These are phyloP conservation scores for Orchestia grillus DNA, from an alignment of 1,140 invertebrate genomes.

Conservation along the genomic window DNA sequence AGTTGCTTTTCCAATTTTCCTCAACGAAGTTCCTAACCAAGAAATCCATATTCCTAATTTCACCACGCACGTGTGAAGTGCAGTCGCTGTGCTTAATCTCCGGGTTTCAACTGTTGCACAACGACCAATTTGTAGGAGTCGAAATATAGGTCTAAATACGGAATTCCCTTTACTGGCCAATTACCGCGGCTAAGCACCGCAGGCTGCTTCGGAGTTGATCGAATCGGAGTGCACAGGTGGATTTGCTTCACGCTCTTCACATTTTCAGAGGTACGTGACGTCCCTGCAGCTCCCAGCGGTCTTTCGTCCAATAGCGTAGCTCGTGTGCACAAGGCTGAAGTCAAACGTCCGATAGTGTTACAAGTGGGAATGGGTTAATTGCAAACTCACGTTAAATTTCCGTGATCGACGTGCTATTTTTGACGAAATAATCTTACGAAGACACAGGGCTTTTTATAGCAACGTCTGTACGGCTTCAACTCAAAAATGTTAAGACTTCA, in stretches of 20 bases:
- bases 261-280: not conserved
- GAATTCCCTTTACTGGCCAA: not conserved
- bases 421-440: no score
- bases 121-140: not conserved
- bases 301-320: not conserved
- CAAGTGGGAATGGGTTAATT: not conserved
- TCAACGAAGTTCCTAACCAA: no score
- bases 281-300: not conserved
- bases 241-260: not conserved
- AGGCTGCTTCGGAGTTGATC: not conserved
- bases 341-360: not conserved
- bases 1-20: no score
- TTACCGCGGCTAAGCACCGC: not conserved
- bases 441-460: no score
- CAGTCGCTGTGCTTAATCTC: not conserved
- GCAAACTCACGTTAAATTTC: not conserved
- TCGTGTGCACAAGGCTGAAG: not conserved
- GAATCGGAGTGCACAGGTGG: not conserved
- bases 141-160: not conserved
- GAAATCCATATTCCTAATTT: no score
- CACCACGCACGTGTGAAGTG: not conserved
- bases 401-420: not conserved
- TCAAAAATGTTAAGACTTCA: no score
- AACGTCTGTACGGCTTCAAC: no score
- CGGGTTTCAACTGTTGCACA: not conserved